Conservation (phyloP, 2,797 vertebrate genomes). For the Acipenser ruthenus region DNA sequence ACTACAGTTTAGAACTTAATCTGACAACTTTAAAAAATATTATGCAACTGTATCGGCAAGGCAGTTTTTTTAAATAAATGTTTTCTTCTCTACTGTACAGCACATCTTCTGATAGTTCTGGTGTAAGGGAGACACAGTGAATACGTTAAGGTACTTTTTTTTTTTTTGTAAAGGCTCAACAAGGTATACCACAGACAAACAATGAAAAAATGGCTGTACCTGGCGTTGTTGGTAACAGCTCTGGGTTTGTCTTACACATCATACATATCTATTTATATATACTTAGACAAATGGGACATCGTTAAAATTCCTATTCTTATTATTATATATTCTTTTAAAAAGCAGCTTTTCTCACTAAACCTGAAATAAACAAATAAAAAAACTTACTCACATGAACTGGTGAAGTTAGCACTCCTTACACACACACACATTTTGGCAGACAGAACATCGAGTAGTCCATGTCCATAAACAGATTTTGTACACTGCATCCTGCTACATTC, state of each 20-base stretch:
- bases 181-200: too few species aligned
- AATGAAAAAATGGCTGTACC: neutral
- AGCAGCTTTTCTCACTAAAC: neutral
- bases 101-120: neutral
- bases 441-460: conserved; percentile 44
- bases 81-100: neutral
- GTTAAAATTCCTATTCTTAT: too few species aligned
- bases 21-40: neutral
- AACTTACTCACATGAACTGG: conserved; percentile 30
- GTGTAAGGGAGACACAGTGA: neutral
- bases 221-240: neutral
- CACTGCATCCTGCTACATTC: conserved; percentile 59
- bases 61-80: conserved; percentile 6
- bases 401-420: conserved; percentile 12
- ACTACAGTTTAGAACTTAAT: neutral
- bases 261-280: too few species aligned
- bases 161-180: too few species aligned
- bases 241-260: neutral
- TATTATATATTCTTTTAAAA: neutral
- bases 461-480: conserved; percentile 55
- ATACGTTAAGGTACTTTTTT: neutral
- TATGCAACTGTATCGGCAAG: conserved; percentile 21
- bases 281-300: too few species aligned
- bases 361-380: conserved; percentile 42
- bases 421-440: conserved; percentile 55